Evolutionary conservation across 2,113 vertebrate genomes (phyloP), one percentile per base, ranked within the genome.

Genomic region (Pseudorasbora parva): DNA sequence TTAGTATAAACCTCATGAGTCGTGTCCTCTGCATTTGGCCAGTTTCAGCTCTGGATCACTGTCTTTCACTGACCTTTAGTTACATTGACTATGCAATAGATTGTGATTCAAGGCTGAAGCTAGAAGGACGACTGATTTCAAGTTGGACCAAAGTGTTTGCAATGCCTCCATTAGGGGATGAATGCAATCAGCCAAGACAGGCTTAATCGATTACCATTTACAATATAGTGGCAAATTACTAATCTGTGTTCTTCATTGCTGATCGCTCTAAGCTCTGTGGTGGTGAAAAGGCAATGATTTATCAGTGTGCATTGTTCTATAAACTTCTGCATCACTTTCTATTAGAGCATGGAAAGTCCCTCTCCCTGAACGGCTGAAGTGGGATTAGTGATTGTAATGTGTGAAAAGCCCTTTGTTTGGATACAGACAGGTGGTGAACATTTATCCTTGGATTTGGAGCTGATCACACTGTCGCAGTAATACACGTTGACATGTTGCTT

Each of bases 321-420:
- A 49, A 15, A 8, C 30, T 37, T 21, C 8, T 68, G 64, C 64
- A 37, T 68, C 30, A 10, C 17, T 68, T 30, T 51, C 72, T 25
- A 41, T 79, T 56, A 4, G 51, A 27, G 25, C 45, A 17, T 82
- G 60, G 45, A 75, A 41, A 56, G 21, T 43, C 15, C 15, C 19
- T 41, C 11, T 11, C n/a, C 76, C 15, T 51, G 73, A 30, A 75
- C 37, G 64, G 69, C 62, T 85, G 27, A 66, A 60, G 30, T 43
- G 45, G 74, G 76, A 23, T 37, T 49, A 75, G 56, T 68, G 57
- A 87, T 59, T 87, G 71, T 60, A 80, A 21, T 15, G 74, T 76
- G 86, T 80, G 80, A 83, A 87, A 82, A 85, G 86, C 83, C 82
- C 45, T 57, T 60, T 87, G 86, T 87, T 87, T 87, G 75, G 49